A percentile compares a stretch with the other conserved stretches of the same genome.
Conservation (phyloP, 1,140 invertebrate species). For the Drosophila arizonae region DNA sequence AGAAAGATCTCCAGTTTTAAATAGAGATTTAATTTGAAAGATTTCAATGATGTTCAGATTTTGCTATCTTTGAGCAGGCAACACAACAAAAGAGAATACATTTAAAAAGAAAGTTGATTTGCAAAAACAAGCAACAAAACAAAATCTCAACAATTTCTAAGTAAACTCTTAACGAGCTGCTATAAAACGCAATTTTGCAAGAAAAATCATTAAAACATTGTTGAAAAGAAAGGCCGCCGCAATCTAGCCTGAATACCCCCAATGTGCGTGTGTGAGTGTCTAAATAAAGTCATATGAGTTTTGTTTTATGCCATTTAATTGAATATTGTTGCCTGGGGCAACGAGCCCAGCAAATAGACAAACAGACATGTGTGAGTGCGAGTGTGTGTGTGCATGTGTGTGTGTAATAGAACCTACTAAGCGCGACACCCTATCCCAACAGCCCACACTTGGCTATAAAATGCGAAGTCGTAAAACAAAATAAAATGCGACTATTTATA, state of each 20-base stretch:
- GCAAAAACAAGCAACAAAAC: background rate
- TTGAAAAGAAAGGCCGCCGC: no score
- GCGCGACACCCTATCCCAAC: background rate
- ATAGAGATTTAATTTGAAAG: no score
- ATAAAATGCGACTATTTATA: constrained; percentile 37
- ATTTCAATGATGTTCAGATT: no score
- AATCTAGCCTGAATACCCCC: background rate
- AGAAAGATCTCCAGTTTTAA: no score
- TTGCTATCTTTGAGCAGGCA: no score
- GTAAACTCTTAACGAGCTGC: background rate
- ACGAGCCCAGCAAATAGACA: constrained; percentile 21
- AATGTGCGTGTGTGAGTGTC: constrained; percentile 11
- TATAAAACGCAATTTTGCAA: background rate
- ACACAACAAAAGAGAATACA: no score
- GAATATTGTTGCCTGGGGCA: constrained; percentile 41
- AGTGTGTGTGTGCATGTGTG: background rate
- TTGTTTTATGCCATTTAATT: constrained; percentile 45
- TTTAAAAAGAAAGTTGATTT: constrained; percentile 2
- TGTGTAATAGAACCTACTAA: background rate
- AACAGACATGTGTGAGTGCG: background rate
- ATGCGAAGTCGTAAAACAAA: constrained; percentile 28
- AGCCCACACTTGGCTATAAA: background rate
- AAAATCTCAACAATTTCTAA: no score
- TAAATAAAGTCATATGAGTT: constrained; percentile 34
- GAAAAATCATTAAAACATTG: no score